Evolutionary conservation across 2,888 invertebrate genomes (phyloP).

Genomic region (Eupithecia abbreviata): DNA sequence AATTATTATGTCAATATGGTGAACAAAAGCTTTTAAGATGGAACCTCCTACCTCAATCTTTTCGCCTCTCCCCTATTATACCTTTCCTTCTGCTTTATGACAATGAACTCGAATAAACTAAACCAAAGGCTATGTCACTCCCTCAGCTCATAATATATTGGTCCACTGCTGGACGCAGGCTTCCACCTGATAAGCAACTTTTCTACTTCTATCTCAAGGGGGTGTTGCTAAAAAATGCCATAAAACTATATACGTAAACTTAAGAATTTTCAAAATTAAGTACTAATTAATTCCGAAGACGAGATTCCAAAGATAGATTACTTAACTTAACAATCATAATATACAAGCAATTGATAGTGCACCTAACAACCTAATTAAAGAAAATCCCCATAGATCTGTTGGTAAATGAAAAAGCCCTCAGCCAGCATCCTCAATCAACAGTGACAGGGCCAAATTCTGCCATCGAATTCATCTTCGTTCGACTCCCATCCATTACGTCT

Average conservation of each 20-base stretch:
- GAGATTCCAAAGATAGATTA: neutral
- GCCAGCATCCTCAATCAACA: slow-evolving; percentile 16
- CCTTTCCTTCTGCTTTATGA: neutral
- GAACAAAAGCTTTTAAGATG: neutral
- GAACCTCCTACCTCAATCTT: neutral
- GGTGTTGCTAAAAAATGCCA: too few relatives aligned
- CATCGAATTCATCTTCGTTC: slow-evolving; percentile 39
- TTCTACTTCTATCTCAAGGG: too few relatives aligned
- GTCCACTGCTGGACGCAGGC: too few relatives aligned
- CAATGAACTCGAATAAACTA: neutral
- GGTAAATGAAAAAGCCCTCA: slow-evolving; percentile 25
- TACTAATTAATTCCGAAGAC: neutral
- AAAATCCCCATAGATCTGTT: neutral
- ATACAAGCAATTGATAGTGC: neutral
- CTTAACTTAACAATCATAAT: neutral
- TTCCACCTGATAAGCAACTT: too few relatives aligned
- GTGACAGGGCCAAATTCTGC: slow-evolving; percentile 22
- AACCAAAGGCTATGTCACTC: neutral
- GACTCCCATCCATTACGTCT: slow-evolving; percentile 23
- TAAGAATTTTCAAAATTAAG: neutral
- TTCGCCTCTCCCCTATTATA: neutral
- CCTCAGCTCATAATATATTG: too few relatives aligned
- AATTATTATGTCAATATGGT: neutral
- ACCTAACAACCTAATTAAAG: neutral
- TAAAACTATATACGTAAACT: too few relatives aligned